Base-by-base conservation (phyloP, 2,797 vertebrate genomes). In the Neoniphon sammara region DNA sequence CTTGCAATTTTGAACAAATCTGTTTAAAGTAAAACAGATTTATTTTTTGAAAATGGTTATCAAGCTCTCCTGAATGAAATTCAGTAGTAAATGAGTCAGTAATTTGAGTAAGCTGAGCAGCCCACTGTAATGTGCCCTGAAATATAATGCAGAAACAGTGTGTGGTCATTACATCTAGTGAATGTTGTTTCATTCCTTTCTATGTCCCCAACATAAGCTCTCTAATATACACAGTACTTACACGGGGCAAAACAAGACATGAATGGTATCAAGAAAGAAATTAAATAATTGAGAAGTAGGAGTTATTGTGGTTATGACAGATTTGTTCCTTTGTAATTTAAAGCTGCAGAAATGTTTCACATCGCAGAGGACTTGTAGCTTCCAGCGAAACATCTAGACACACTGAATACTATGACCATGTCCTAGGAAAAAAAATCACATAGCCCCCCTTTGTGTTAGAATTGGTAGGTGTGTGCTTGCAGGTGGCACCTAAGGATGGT, bases 321-420 rank as follows among this genome's bases (percentile, higher is more conserved):
- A 67, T 75, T 69, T 81, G 66, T 66, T 74, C 52, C 0, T 4
- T 57, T 75, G 49, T 59, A 64, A 61, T 58, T 70, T 36, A 82
- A 80, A 70, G 75, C 44, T 75, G 57, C 55, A 76, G 72, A 72
- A 83, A 79, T 59, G 39, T 42, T 81, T 83, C 71, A 85, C 68
- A 78, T 78, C 70, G 77, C 60, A 60, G 57, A 81, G 70, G 57
- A 77, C 64, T 50, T 27, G 0, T 39, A 30, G 66, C 17, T 78
- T 86, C 75, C 73, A 85, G 70, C 80, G 77, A 56, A 79, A 85
- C 15, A 42, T 11, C 15, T 54, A 71, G 56, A 85, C 21, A 74
- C 27, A 42, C 23, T 49, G 11, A 70, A 18, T 49, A 14, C 34
- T 53, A 49, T 49, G 34, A 2, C 34, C 20, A 7, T 57, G 54